Percentiles rank a stretch among this genome's conserved stretches.
Evolutionary conservation across 2,113 vertebrate species (phyloP).

Genomic region (Carettochelys insculpta): DNA sequence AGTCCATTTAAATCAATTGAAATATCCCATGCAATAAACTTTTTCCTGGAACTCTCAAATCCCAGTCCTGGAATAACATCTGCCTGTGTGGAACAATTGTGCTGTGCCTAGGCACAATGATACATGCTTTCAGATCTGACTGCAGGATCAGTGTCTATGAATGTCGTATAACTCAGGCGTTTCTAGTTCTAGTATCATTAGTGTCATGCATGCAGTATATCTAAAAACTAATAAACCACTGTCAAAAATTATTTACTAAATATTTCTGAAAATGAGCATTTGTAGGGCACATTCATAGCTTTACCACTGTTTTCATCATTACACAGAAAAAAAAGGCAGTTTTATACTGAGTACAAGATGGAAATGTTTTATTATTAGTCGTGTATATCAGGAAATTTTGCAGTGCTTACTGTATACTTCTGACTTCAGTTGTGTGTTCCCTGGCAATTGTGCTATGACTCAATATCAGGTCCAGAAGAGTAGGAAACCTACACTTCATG

Average conservation of each 20-base stretch:
- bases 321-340: background rate
- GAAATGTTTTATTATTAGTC: background rate
- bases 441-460: background rate
- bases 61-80: background rate
- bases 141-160: background rate
- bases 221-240: background rate
- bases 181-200: background rate
- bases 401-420: constrained; percentile 7
- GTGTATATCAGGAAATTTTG: constrained; percentile 10
- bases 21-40: background rate
- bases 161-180: background rate
- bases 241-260: background rate
- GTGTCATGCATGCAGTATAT: background rate
- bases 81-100: background rate
- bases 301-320: no score
- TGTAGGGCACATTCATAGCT: background rate
- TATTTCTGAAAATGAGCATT: fast-evolving
- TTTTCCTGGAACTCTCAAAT: fast-evolving
- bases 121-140: fast-evolving
- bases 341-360: background rate
- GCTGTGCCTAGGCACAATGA: background rate
- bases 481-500: constrained; percentile 31
- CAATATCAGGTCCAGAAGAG: background rate
- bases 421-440: constrained; percentile 46
- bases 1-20: background rate